Evolutionary conservation across 1,140 invertebrate genomes (phyloP).

Genomic region (Brachionus paranguensis): DNA sequence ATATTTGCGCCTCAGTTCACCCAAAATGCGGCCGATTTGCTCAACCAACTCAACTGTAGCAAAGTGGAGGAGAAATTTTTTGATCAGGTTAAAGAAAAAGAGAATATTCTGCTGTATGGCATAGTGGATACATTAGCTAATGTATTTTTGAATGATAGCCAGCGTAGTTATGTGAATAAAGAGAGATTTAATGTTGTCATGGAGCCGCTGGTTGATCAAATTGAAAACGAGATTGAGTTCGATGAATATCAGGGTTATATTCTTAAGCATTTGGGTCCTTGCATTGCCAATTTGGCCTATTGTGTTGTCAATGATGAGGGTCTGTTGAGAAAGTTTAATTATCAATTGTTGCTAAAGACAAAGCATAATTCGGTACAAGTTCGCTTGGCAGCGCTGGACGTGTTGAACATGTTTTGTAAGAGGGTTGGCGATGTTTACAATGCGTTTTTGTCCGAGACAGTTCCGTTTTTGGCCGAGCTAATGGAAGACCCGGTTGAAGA

Average conservation of each 20-base stretch:
- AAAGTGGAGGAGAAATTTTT: conserved; percentile 5
- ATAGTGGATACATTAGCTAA: conserved; percentile 23
- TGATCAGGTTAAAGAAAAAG: conserved; percentile 43
- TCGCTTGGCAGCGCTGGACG: conserved; percentile 50
- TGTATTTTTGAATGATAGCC: conserved; percentile 66
- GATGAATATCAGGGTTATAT: conserved; percentile 62
- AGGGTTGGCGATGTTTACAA: conserved; percentile 56
- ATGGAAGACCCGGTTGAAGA: conserved; percentile 57
- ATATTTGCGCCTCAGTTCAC: conserved; percentile 78
- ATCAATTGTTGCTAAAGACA: conserved; percentile 79
- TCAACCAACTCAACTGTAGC: conserved; percentile 53
- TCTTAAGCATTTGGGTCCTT: conserved; percentile 65
- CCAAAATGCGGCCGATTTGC: conserved; percentile 67
- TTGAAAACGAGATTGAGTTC: conserved; percentile 70
- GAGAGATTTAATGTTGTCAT: conserved; percentile 75
- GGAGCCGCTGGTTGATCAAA: conserved; percentile 77
- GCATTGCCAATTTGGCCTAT: conserved; percentile 69
- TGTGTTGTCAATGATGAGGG: conserved; percentile 74
- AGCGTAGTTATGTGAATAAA: conserved; percentile 69
- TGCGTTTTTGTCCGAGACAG: conserved; percentile 55
- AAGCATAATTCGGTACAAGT: conserved; percentile 63
- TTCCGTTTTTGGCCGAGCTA: conserved; percentile 58
- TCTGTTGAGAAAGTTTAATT: conserved; percentile 78
- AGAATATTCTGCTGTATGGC: conserved; percentile 29
- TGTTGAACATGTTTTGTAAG: conserved; percentile 51